These are phyloP conservation scores for Caenorhabditis panamensis DNA, from an alignment of 2,888 invertebrate species.

Conservation along the genomic window DNA sequence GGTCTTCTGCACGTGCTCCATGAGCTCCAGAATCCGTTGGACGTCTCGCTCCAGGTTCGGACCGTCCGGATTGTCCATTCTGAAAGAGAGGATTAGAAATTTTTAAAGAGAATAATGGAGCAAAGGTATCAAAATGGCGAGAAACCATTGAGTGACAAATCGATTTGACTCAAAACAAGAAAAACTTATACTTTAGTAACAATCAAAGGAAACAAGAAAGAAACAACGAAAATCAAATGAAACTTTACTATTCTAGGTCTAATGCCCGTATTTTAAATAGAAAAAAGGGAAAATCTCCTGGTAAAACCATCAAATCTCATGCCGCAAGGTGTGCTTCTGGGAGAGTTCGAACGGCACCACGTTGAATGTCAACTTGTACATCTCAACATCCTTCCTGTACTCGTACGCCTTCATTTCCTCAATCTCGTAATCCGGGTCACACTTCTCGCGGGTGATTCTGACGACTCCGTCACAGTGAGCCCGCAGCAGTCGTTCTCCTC, in stretches of 20 bases:
- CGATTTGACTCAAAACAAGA: no score
- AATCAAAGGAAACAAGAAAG: constrained; percentile 26
- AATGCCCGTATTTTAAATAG: constrained; percentile 38
- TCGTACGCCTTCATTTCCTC: constrained; percentile 68
- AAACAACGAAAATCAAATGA: constrained; percentile 7
- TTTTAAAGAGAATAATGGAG: no score
- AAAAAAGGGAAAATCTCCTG: constrained; percentile 7
- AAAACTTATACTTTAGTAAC: background rate
- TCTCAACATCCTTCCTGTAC: constrained; percentile 59
- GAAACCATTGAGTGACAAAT: constrained; percentile 21
- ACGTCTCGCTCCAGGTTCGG: constrained; percentile 85
- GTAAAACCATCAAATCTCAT: constrained; percentile 57
- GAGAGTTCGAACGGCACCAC: constrained; percentile 67
- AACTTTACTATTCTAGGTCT: constrained; percentile 21
- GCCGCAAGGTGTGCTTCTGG: constrained; percentile 54
- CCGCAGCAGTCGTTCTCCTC: constrained; percentile 72
- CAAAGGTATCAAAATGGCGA: no score
- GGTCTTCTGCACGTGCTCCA: constrained; percentile 70
- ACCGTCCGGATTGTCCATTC: constrained; percentile 52
- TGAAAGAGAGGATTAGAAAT: no score
- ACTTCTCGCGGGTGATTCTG: constrained; percentile 76
- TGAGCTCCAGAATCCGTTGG: constrained; percentile 89
- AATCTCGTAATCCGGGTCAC: constrained; percentile 65
- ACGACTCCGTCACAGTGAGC: constrained; percentile 80
- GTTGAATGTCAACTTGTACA: constrained; percentile 70